Evolutionary conservation across 2,888 invertebrate genomes (phyloP).

Genomic region (Agrilus cyanescens): DNA sequence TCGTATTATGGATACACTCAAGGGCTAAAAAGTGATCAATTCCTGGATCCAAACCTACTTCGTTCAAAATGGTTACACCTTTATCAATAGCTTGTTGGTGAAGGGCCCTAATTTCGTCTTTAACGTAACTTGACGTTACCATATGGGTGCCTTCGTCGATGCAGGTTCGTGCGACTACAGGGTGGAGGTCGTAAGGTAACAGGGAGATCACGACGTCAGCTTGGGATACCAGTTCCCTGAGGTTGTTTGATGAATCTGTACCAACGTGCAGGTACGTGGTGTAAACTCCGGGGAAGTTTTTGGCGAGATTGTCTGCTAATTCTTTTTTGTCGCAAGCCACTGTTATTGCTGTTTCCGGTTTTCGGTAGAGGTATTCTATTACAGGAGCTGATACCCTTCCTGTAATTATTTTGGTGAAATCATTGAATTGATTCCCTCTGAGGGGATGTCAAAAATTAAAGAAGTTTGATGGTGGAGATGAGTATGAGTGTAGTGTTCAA

Average conservation of each 20-base stretch:
- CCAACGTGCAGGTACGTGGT: conserved; percentile 72
- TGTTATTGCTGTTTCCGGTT: conserved; percentile 68
- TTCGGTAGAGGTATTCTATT: conserved; percentile 84
- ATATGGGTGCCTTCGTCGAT: conserved; percentile 78
- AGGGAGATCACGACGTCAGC: conserved; percentile 76
- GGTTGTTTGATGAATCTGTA: conserved; percentile 55
- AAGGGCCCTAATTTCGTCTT: conserved; percentile 68
- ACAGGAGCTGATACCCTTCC: conserved; percentile 74
- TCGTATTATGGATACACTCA: conserved; percentile 91
- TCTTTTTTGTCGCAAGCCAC: conserved; percentile 59
- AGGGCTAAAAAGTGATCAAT: conserved; percentile 77
- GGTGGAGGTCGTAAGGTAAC: conserved; percentile 83
- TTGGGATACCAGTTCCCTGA: conserved; percentile 58
- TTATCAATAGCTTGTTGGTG: conserved; percentile 73
- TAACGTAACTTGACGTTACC: conserved; percentile 94
- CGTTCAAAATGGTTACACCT: conserved; percentile 88
- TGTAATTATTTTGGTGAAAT: too few relatives aligned
- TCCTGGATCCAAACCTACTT: conserved; percentile 97
- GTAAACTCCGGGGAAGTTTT: conserved; percentile 63
- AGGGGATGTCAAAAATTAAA: too few relatives aligned
- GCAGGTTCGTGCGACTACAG: conserved; percentile 74
- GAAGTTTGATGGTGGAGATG: too few relatives aligned
- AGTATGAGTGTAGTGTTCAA: too few relatives aligned
- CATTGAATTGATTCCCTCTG: too few relatives aligned
- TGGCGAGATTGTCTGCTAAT: conserved; percentile 75